phyloP scores from a whole-genome alignment of 30 jellyfish, hydroid and myxozoan species.

The Pseudorhiza aurosa region DNA sequence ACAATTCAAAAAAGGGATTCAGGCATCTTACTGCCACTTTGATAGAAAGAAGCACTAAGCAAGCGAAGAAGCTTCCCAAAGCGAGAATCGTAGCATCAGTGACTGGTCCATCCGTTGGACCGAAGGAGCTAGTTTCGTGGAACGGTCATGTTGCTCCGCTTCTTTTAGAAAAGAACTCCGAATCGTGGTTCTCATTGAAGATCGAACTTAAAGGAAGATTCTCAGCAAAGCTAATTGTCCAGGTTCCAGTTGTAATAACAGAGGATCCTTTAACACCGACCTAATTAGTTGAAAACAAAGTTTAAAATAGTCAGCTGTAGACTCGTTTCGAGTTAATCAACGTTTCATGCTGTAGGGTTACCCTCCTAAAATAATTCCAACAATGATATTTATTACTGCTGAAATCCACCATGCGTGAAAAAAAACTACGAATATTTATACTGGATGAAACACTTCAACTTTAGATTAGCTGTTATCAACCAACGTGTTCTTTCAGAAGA shows the following conservation, averaged over 20 bases:
- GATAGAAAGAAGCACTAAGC: constrained; percentile 7
- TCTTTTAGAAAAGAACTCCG: neutral
- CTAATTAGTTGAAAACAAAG: too few species aligned
- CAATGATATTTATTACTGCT: too few species aligned
- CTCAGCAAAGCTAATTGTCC: neutral
- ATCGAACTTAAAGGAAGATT: neutral
- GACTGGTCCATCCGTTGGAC: constrained; percentile 62
- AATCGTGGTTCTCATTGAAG: constrained; percentile 43
- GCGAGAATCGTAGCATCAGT: constrained; percentile 39
- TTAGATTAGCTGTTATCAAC: too few species aligned
- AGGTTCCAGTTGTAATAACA: neutral
- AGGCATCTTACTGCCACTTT: constrained; percentile 31
- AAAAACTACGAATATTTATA: too few species aligned
- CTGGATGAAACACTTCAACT: too few species aligned
- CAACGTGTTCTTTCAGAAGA: too few species aligned
- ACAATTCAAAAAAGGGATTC: constrained; percentile 46
- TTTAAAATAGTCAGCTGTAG: too few species aligned
- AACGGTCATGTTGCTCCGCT: constrained; percentile 25
- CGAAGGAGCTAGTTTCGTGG: constrained; percentile 53
- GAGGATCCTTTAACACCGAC: constrained; percentile 2
- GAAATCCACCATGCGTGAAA: too few species aligned
- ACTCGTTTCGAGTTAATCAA: too few species aligned
- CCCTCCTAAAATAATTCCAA: too few species aligned
- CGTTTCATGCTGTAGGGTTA: too few species aligned
- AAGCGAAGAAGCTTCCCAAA: neutral